A percentile compares a stretch with the other conserved stretches of the same genome.
Evolutionary conservation across 2,113 vertebrate species (phyloP).

Genomic region (Vidua macroura): DNA sequence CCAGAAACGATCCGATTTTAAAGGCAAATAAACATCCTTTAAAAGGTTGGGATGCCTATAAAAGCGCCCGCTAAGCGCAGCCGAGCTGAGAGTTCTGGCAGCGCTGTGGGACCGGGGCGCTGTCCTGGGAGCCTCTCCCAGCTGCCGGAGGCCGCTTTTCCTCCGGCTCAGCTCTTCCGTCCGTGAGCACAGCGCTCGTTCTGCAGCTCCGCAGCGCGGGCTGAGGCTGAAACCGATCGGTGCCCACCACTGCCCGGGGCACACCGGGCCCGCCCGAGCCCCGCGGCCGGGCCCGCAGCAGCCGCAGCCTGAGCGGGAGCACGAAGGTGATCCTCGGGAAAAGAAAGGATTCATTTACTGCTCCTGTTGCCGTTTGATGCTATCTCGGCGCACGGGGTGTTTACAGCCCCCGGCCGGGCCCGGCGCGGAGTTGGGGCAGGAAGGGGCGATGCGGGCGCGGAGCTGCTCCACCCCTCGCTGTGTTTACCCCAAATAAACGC

Average conservation of each 20-base stretch:
- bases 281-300: neutral
- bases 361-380: neutral
- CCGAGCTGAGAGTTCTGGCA: neutral
- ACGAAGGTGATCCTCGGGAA: neutral
- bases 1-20: neutral
- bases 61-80: neutral
- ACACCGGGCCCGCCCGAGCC: neutral
- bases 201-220: too few relatives aligned
- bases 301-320: neutral
- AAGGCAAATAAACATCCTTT: neutral
- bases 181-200: accelerated
- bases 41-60: neutral
- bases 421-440: neutral
- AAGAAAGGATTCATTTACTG: neutral
- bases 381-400: neutral
- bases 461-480: constrained; percentile 5
- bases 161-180: neutral
- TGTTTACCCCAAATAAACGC: constrained; percentile 63
- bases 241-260: neutral
- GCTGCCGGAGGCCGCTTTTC: neutral
- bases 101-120: accelerated
- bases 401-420: neutral
- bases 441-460: neutral
- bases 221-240: too few relatives aligned
- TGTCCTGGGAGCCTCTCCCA: neutral